These are phyloP conservation scores for Crax fasciolata DNA, from an alignment of 2,797 vertebrate species.

Conservation along the genomic window DNA sequence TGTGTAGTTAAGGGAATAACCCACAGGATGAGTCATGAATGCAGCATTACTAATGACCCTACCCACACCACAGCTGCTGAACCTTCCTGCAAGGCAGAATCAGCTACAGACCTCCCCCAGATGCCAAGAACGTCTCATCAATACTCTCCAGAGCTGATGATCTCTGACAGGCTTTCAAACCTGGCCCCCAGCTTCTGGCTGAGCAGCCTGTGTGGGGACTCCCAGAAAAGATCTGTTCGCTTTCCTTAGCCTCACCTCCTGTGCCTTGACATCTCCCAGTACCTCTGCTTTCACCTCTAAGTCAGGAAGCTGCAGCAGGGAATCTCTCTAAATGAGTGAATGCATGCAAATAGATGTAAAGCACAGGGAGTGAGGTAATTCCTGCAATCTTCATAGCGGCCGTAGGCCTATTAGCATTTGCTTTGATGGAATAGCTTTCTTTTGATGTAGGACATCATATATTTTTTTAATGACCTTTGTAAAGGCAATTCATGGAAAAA, in stretches of 20 bases:
- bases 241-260: not conserved
- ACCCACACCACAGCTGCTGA: conserved; percentile 69
- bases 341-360: conserved; percentile 5
- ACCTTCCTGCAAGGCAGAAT: conserved; percentile 46
- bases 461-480: conserved; percentile 12
- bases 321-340: not conserved
- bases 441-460: not conserved
- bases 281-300: not conserved
- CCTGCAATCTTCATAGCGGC: not conserved
- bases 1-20: conserved; percentile 63
- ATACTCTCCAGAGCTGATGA: not conserved
- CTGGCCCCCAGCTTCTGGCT: not conserved
- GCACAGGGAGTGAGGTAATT: not conserved
- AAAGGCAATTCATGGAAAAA: not conserved
- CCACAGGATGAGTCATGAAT: conserved; percentile 65
- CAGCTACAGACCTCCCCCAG: conserved; percentile 48
- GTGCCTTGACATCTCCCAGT: not conserved
- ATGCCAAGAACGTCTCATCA: conserved; percentile 40
- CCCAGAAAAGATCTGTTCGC: not conserved
- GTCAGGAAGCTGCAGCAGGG: not conserved
- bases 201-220: not conserved
- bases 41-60: conserved; percentile 74
- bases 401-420: not conserved
- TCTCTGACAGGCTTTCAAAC: conserved; percentile 25
- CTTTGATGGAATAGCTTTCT: conserved; percentile 47